Percentiles rank a stretch among this genome's conserved stretches.
Evolutionary conservation across 2,113 vertebrate genomes (phyloP).

Genomic region (Spermophilus dauricus): DNA sequence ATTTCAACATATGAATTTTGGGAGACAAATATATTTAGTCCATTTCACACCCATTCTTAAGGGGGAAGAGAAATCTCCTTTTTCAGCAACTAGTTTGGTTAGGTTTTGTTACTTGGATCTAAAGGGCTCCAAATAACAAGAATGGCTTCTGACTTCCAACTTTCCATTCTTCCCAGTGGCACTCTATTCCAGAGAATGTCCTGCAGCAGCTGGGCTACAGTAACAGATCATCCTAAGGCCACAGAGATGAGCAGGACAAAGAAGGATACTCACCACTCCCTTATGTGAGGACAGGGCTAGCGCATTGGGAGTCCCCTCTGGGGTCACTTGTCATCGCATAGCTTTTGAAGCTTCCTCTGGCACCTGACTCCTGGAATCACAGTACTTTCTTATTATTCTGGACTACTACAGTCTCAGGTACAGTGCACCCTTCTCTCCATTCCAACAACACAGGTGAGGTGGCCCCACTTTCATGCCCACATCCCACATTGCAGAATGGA

Average conservation of each 20-base stretch:
- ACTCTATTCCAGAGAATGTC: neutral
- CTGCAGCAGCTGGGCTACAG: neutral
- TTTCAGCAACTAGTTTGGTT: constrained; percentile 12
- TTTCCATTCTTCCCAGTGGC: neutral
- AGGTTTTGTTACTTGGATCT: neutral
- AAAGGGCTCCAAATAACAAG: neutral
- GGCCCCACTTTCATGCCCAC: neutral
- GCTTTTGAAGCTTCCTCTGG: neutral
- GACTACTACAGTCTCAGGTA: neutral
- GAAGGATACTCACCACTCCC: neutral
- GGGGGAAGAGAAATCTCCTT: neutral
- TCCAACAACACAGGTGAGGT: neutral
- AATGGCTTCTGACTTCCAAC: neutral
- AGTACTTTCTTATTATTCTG: neutral
- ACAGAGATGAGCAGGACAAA: neutral
- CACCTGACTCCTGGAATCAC: neutral
- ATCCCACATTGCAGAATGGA: neutral
- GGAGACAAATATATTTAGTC: neutral
- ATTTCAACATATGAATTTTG: neutral
- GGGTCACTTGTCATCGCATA: neutral
- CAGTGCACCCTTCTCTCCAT: neutral
- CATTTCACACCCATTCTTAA: neutral
- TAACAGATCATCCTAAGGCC: neutral
- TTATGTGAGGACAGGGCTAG: neutral
- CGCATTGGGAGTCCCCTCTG: neutral